A percentile compares a stretch with the other conserved stretches of the same genome.
These are phyloP conservation scores for Sebastes elongatus DNA, from an alignment of 2,797 vertebrate genomes.

Conservation along the genomic window DNA sequence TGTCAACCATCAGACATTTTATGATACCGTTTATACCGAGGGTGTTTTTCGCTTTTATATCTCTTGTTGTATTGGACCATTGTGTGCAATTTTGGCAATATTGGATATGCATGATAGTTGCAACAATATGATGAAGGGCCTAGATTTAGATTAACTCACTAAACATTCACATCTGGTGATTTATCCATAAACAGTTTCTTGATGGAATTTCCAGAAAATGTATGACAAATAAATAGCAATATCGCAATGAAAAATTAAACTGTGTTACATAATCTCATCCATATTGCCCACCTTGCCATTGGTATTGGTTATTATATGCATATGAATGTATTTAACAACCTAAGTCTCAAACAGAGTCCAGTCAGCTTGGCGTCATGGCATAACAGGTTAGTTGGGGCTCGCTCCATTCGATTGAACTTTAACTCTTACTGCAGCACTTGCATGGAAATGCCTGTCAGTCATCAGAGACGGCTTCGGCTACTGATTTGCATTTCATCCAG, in stretches of 20 bases:
- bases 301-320: neutral
- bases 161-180: neutral
- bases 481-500: conserved; percentile 44
- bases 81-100: neutral
- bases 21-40: too few relatives aligned
- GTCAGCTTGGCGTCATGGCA: neutral
- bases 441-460: conserved; percentile 23
- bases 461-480: conserved; percentile 14
- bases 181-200: neutral
- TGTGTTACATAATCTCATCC: neutral
- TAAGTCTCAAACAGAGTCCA: neutral
- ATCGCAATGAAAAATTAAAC: neutral
- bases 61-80: neutral
- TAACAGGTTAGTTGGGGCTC: conserved; percentile 8
- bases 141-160: neutral
- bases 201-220: neutral
- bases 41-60: too few relatives aligned
- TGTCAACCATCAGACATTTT: too few relatives aligned
- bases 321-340: neutral
- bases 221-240: neutral
- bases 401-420: conserved; percentile 24
- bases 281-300: neutral
- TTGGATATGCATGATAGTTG: neutral
- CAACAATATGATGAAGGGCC: neutral
- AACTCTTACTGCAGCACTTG: conserved; percentile 6